A percentile compares a stretch with the other conserved stretches of the same genome.
These are phyloP conservation scores for Tridacna crocea DNA, from an alignment of 2,888 invertebrate species.

Conservation along the genomic window DNA sequence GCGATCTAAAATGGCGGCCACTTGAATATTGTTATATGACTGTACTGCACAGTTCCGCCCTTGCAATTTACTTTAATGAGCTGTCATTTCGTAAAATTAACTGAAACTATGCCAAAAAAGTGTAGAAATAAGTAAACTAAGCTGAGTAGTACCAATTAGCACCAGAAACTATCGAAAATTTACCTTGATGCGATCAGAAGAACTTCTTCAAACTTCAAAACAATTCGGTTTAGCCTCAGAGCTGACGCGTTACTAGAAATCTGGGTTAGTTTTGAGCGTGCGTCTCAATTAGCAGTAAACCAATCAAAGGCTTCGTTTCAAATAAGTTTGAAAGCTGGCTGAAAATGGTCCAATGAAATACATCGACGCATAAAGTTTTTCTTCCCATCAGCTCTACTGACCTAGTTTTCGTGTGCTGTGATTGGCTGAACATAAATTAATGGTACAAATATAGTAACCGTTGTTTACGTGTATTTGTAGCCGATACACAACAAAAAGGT, in stretches of 20 bases:
- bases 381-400: slow-evolving; percentile 2
- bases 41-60: neutral
- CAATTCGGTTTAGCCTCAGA: neutral
- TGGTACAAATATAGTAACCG: slow-evolving; percentile 22
- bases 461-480: slow-evolving; percentile 20
- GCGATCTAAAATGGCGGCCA: slow-evolving; percentile 26
- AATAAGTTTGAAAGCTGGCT: neutral
- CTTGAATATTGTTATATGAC: neutral
- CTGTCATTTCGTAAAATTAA: slow-evolving; percentile 16
- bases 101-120: neutral
- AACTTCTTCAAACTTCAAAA: slow-evolving; percentile 23
- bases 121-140: neutral
- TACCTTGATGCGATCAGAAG: slow-evolving; percentile 10
- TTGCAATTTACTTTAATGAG: neutral
- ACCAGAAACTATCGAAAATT: neutral
- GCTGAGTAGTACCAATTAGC: slow-evolving; percentile 1
- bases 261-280: slow-evolving; percentile 28
- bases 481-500: slow-evolving; percentile 8
- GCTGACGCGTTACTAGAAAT: slow-evolving; percentile 10
- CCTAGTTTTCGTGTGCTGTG: neutral
- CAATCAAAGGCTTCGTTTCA: slow-evolving; percentile 3
- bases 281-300: slow-evolving; percentile 1
- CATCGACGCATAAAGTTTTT: slow-evolving; percentile 2
- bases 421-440: slow-evolving; percentile 23
- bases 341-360: neutral